Percentiles rank a stretch among this genome's conserved stretches.
Conservation (phyloP, 2,888 invertebrate genomes). For the Lithosia quadra region DNA sequence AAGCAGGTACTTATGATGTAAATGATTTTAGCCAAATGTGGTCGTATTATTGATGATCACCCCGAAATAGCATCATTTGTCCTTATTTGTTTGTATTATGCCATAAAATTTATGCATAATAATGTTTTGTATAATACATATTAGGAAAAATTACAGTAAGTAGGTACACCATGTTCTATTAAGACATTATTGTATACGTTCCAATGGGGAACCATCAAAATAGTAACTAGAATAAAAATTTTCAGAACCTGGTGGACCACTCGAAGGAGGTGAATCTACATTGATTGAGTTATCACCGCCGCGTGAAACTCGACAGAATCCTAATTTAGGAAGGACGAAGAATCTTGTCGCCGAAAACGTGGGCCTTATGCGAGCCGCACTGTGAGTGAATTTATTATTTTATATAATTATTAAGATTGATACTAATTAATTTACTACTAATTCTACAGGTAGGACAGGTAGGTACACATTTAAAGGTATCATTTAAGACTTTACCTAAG, state of each 20-base stretch:
- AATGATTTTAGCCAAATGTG: too few relatives aligned
- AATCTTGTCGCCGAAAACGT: conserved; percentile 69
- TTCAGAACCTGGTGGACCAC: conserved; percentile 39
- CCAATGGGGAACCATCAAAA: too few relatives aligned
- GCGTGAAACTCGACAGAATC: conserved; percentile 76
- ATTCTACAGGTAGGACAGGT: not conserved
- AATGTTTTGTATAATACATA: too few relatives aligned
- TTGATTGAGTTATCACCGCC: conserved; percentile 54
- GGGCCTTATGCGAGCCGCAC: conserved; percentile 63
- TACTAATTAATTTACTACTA: not conserved
- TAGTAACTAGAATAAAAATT: conserved; percentile 5
- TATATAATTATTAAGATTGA: not conserved
- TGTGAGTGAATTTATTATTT: conserved; percentile 64
- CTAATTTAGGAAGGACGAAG: conserved; percentile 74
- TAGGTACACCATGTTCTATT: too few relatives aligned
- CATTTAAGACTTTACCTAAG: not conserved
- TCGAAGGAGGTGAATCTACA: conserved; percentile 49
- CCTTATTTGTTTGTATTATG: too few relatives aligned
- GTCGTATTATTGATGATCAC: too few relatives aligned
- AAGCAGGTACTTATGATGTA: too few relatives aligned
- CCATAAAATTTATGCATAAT: too few relatives aligned
- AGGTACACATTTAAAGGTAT: not conserved
- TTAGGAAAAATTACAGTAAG: too few relatives aligned
- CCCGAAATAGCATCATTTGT: too few relatives aligned
- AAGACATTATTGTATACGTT: too few relatives aligned